Evolutionary conservation across 2,888 invertebrate genomes (phyloP), one percentile per base, ranked within the genome.

Genomic region (Calameuta pallipes): DNA sequence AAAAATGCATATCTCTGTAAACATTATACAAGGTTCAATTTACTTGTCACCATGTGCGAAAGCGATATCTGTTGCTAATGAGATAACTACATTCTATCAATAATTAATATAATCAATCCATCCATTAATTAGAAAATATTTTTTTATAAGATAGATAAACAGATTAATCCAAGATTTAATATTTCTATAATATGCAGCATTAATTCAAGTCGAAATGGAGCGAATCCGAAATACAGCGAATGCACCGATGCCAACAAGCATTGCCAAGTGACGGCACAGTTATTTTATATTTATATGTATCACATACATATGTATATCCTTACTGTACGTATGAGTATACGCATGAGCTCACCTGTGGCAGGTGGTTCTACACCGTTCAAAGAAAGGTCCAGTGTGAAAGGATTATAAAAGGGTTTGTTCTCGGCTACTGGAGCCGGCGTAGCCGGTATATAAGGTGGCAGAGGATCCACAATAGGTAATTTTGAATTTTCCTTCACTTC

Each of bases 401-500:
- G 89, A 83, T 90, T 91, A 80, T 89, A 91, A 81, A 89, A 88
- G 4, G 89, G 83, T 81, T 89, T 89, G 15, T 81, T 80, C 30
- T 88, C 88, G 78, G 81, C 81, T 23, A 77, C 80, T 23, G 86
- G 78, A 2, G 81, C 75, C 1, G 86, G 81, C 69, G 76, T 71
- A 35, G 80, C 31, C 4, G 80, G 79, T 75, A 83, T 81, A 4
- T 82, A 74, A 11, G 86, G 82, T 11, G 86, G 76, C 13, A 83
- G 75, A 76, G 73, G 37, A 12, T 78, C 76, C 30, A 76, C 30
- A 11, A 80, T 73, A 80, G 85, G 80, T 56, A 85, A 80, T 33
- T 84, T 84, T 34, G 84, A 83, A 74, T 86, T 89, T 77, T 87
- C 87, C 79, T 85, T 89, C 15, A 85, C 85, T 35, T 84, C 86